Percentiles rank a stretch among this genome's conserved stretches.
These are phyloP conservation scores for Clupea harengus DNA, from an alignment of 2,113 vertebrate species.

Conservation along the genomic window DNA sequence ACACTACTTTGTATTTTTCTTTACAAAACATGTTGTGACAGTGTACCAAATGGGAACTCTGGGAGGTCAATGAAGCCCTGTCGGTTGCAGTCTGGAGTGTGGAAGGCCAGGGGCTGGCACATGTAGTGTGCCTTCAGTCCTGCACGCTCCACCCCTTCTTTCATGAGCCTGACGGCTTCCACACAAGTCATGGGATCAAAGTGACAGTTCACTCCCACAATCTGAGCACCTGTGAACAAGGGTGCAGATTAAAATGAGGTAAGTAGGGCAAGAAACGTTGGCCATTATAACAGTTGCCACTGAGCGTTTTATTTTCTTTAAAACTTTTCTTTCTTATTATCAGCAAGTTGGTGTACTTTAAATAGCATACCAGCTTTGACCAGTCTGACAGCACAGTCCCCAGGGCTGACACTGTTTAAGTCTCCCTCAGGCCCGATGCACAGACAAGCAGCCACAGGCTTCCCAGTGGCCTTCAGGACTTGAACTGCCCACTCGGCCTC, in stretches of 20 bases:
- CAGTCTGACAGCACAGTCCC: constrained; percentile 76
- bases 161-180: constrained; percentile 76
- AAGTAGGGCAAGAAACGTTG: background rate
- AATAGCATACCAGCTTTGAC: constrained; percentile 75
- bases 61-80: constrained; percentile 82
- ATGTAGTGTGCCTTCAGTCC: constrained; percentile 76
- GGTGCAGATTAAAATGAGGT: background rate
- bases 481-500: constrained; percentile 82
- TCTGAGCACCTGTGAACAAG: constrained; percentile 70
- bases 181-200: constrained; percentile 75
- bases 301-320: background rate
- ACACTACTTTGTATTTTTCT: background rate
- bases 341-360: background rate
- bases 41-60: constrained; percentile 80
- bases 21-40: background rate
- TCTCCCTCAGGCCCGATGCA: constrained; percentile 80
- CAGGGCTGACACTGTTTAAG: constrained; percentile 70
- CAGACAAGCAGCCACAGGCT: constrained; percentile 74
- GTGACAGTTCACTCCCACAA: constrained; percentile 81
- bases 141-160: constrained; percentile 73
- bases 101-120: constrained; percentile 77
- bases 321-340: background rate
- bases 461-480: constrained; percentile 72
- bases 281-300: background rate
- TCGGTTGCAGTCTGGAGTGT: constrained; percentile 77